Percentiles rank a stretch among this genome's conserved stretches.
phyloP scores from a whole-genome alignment of 2,113 vertebrate genomes.

The Eurypyga helias region DNA sequence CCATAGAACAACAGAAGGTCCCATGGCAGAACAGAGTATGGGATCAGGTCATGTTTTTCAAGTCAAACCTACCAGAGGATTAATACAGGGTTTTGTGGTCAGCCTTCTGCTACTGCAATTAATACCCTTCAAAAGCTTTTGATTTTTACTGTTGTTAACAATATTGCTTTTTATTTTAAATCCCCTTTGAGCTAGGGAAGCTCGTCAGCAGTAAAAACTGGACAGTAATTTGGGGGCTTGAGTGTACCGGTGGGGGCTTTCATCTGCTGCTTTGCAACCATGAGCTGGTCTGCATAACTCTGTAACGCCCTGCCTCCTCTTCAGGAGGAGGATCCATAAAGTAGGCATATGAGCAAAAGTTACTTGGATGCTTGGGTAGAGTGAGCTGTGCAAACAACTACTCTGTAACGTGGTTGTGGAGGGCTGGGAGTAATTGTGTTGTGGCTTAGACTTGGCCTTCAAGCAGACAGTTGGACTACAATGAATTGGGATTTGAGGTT shows the following conservation, averaged over 20 bases:
- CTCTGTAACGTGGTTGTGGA: rapidly evolving
- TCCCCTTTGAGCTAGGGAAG: background rate
- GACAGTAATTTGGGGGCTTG: background rate
- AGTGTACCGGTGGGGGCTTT: background rate
- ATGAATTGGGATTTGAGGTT: background rate
- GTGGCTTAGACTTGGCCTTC: background rate
- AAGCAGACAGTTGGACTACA: background rate
- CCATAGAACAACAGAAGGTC: background rate
- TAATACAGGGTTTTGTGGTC: background rate
- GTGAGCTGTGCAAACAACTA: background rate
- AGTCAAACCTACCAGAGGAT: background rate
- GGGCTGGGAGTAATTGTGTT: background rate
- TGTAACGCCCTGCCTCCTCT: too few species aligned
- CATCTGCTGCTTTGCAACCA: background rate
- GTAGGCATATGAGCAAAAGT: rapidly evolving
- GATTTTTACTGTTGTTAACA: background rate
- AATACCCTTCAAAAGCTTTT: background rate
- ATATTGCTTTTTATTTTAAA: background rate
- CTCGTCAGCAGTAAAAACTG: background rate
- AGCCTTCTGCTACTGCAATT: background rate
- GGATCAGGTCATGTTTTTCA: background rate
- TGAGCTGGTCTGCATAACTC: background rate
- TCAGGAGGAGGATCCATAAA: rapidly evolving
- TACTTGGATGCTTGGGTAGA: background rate
- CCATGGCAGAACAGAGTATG: background rate